These are phyloP conservation scores for Tenebrio molitor DNA, from an alignment of 1,140 invertebrate genomes.

Conservation along the genomic window DNA sequence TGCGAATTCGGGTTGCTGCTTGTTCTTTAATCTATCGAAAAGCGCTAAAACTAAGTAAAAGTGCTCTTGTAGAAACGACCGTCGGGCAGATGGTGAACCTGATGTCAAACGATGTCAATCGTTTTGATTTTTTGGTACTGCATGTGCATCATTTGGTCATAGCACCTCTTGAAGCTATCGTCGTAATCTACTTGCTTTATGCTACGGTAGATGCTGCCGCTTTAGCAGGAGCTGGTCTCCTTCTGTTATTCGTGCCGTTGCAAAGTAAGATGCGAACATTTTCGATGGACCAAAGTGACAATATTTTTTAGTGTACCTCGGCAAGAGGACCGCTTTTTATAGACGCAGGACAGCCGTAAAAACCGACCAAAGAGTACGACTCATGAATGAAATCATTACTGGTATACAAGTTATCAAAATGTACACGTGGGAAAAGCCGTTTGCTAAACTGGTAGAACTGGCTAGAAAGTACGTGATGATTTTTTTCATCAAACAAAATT, in stretches of 20 bases:
- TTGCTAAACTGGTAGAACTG: conserved; percentile 74
- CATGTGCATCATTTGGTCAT: conserved; percentile 80
- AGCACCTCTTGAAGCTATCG: conserved; percentile 82
- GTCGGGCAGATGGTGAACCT: conserved; percentile 90
- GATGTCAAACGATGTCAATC: conserved; percentile 85
- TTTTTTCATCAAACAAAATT: neutral
- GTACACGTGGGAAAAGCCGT: conserved; percentile 88
- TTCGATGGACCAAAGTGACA: neutral
- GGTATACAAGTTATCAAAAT: conserved; percentile 93
- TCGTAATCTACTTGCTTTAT: conserved; percentile 84
- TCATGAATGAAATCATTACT: conserved; percentile 92
- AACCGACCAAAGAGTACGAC: conserved; percentile 85
- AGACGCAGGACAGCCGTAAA: conserved; percentile 75
- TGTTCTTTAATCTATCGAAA: conserved; percentile 88
- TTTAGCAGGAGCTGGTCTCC: conserved; percentile 81
- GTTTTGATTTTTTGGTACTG: conserved; percentile 77
- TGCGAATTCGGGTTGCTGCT: conserved; percentile 85
- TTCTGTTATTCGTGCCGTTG: conserved; percentile 87
- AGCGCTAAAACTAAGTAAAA: conserved; percentile 78
- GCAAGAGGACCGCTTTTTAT: conserved; percentile 76
- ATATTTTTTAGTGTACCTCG: conserved; percentile 74
- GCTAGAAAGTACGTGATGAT: conserved; percentile 67
- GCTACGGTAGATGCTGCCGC: conserved; percentile 79
- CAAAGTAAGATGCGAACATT: conserved; percentile 73
- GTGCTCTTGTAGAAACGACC: conserved; percentile 80